phyloP scores from a whole-genome alignment of 1,140 invertebrate genomes.

The Trachelipus rathkii region DNA sequence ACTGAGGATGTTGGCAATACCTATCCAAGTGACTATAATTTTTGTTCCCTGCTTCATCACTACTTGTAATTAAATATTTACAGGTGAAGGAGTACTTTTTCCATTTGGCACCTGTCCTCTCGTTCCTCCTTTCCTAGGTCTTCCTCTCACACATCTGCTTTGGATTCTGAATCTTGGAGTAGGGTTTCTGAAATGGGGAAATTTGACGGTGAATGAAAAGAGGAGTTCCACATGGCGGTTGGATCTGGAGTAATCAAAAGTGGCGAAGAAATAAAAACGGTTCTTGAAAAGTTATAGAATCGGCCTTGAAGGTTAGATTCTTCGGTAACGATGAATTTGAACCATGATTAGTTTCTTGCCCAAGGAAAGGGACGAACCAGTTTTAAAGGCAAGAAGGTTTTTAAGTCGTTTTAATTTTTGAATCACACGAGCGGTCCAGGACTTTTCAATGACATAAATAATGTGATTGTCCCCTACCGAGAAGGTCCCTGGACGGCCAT shows the following conservation, averaged over 20 bases:
- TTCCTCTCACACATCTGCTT: conserved; percentile 49
- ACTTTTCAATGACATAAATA: conserved; percentile 23
- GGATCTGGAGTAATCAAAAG: conserved; percentile 33
- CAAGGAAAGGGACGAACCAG: conserved; percentile 38
- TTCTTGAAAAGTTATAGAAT: conserved; percentile 37
- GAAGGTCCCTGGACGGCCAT: conserved; percentile 31
- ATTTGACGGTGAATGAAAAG: conserved; percentile 28
- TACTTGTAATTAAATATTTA: not conserved
- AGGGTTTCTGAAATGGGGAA: conserved; percentile 26
- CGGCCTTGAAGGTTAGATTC: conserved; percentile 43
- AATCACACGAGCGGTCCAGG: not conserved
- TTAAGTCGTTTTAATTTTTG: conserved; percentile 29
- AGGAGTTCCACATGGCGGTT: conserved; percentile 25
- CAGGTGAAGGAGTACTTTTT: not conserved
- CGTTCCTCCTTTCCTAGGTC: conserved; percentile 42
- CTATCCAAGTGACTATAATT: conserved; percentile 20
- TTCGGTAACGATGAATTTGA: conserved; percentile 28
- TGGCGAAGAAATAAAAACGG: conserved; percentile 29
- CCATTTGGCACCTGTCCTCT: conserved; percentile 36
- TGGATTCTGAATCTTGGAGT: conserved; percentile 25
- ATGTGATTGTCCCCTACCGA: conserved; percentile 26
- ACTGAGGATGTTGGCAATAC: conserved; percentile 23
- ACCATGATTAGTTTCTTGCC: conserved; percentile 21
- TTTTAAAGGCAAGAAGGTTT: conserved; percentile 28
- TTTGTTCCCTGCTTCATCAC: not conserved